Evolutionary conservation across 1,140 invertebrate genomes (phyloP), one percentile per base, ranked within the genome.

Genomic region (Diprion similis): DNA sequence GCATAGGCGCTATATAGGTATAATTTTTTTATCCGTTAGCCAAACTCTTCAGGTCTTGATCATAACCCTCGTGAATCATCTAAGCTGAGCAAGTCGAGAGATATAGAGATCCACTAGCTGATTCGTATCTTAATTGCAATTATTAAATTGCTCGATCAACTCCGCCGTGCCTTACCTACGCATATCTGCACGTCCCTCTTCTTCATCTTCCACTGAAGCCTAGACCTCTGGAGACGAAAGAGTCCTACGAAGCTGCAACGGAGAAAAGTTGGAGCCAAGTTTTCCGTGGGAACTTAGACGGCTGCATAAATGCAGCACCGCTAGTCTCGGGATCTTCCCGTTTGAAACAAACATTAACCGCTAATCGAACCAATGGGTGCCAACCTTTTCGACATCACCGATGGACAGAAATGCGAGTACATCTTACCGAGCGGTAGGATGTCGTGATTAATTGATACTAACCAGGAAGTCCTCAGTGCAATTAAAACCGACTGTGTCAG

Each of bases 91-190:
- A 8, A 59, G 51, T 37, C 24, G 24, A 6, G 24, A 37, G 24
- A 37, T 37, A 59, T 4, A 59, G 51, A 59, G 51, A 59, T 4
- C 51, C 51, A 59, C 9, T 4, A 59, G 51, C 51, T 59, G 51
- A 59, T 59, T 59, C 51, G 51, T 59, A 59, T 59, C 51, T 59
- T 59, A 59, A 59, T 59, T 59, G 51, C 51, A 59, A 59, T 59
- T 59, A 59, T 59, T 59, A 59, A 59, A 59, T 59, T 59, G 51
- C 51, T 59, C 51, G 51, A 59, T 59, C 51, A 59, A 59, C 11
- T 59, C 51, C n/a, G 51, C 6, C 51, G 51, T 13, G 51, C 6
- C n/a, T 15, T 59, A 59, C 51, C 51, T 59, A 59, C 51, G 51
- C 51, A 59, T 59, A 59, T 59, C 51, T 59, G 51, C 51, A 17